Conservation (phyloP, 2,888 invertebrate genomes). For the Plusia festucae region DNA sequence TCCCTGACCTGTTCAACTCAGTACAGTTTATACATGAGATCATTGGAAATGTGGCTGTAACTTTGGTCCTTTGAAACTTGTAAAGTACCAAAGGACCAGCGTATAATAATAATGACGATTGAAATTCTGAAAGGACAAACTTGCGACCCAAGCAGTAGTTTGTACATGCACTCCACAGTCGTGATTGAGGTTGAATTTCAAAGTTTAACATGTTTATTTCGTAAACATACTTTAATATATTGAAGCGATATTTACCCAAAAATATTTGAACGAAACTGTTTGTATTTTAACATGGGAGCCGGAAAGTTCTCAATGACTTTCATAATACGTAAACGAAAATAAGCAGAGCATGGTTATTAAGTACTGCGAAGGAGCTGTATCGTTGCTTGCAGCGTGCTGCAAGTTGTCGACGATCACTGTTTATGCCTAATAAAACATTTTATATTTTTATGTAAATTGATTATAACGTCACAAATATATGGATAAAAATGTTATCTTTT, state of each 20-base stretch:
- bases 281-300: constrained; percentile 37
- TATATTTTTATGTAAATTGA: too few relatives aligned
- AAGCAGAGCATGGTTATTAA: constrained; percentile 72
- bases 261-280: constrained; percentile 40
- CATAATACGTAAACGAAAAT: constrained; percentile 62
- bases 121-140: neutral
- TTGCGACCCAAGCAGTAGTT: neutral
- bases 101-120: neutral
- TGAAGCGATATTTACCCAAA: constrained; percentile 9
- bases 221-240: constrained; percentile 18
- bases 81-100: neutral
- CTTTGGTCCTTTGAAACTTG: constrained; percentile 3
- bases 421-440: neutral
- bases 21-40: constrained; percentile 14
- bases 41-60: constrained; percentile 4
- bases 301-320: constrained; percentile 46
- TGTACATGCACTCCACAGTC: neutral
- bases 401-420: constrained; percentile 10
- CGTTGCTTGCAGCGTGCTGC: constrained; percentile 22
- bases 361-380: constrained; percentile 61
- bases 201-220: neutral
- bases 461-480: too few relatives aligned
- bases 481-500: too few relatives aligned
- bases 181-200: neutral
- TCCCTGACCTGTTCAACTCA: neutral